Evolutionary conservation across 2,113 vertebrate genomes (phyloP), one percentile per base, ranked within the genome.

Genomic region (Circaetus cinerascens): DNA sequence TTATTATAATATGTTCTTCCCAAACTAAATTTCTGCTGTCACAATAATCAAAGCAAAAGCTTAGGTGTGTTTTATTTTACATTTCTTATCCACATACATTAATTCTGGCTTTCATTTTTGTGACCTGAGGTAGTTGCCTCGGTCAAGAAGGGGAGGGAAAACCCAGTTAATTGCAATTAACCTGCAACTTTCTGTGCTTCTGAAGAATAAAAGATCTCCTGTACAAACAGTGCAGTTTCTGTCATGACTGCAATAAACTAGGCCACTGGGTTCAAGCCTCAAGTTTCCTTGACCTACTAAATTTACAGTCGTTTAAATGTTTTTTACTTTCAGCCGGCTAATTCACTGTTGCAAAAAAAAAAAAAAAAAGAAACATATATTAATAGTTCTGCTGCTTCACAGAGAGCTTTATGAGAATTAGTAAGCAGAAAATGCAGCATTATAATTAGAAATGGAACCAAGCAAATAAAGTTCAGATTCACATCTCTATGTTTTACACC

Each of bases 251-350:
- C 75, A 96, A 97, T 96, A 95, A 97, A 90, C 75, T 66, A 97
- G 95, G 77, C 73, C 86, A 94, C 62, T 43, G 63, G 34, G 88
- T 92, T 86, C 82, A 91, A 62, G 94, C 95, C 92, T 97, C 94
- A 97, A 82, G 82, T 98, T 97, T 96, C 96, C 90, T 71, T 97
- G 96, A 96, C 97, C 97, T 97, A 96, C 86, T 97, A 97, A 97
- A 92, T 66, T 96, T 82, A 93, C 90, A 95, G 88, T 86, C 62
- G 56, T 95, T 96, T 93, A 84, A 96, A 75, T 94, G 92, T 90
- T 90, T 82, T 46, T 14, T 90, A 74, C 74, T 88, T 77, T 73
- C 89, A 57, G 64, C 22, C 21, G 71, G 36, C 53, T 95, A 79
- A 75, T 21, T 82, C 55, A 63, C 36, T 93, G 62, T 46, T 77